Percentiles rank a stretch among this genome's conserved stretches.
Evolutionary conservation across 2,113 vertebrate species (phyloP).

Genomic region (Otis tarda): DNA sequence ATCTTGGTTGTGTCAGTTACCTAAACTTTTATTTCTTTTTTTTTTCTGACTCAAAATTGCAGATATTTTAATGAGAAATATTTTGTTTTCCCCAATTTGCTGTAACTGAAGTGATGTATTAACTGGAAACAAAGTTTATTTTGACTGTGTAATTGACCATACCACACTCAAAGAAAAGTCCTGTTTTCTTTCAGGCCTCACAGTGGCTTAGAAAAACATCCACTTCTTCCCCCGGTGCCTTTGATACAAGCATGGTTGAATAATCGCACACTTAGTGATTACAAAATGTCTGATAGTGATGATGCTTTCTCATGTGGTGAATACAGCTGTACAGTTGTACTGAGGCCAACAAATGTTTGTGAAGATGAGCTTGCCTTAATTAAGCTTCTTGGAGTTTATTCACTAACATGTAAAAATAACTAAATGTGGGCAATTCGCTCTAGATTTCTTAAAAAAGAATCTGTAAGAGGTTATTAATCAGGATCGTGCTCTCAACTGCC

Average conservation of each 20-base stretch:
- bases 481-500: neutral
- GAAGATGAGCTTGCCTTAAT: conserved; percentile 26
- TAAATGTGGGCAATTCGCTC: neutral
- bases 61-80: neutral
- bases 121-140: neutral
- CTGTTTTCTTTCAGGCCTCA: neutral
- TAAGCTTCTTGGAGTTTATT: conserved; percentile 25
- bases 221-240: neutral
- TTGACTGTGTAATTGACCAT: neutral
- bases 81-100: neutral
- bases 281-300: neutral
- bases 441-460: conserved; percentile 3
- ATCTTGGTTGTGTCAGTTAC: neutral
- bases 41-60: neutral
- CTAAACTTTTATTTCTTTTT: neutral
- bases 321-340: conserved; percentile 32
- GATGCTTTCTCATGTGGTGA: conserved; percentile 13
- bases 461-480: neutral
- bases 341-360: neutral
- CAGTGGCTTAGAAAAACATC: neutral
- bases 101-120: neutral
- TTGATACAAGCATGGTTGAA: neutral
- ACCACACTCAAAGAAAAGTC: neutral
- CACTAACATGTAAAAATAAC: conserved; percentile 9
- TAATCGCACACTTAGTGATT: neutral